Evolutionary conservation across 2,797 vertebrate species (phyloP), one percentile per base, ranked within the genome.

Genomic region (Sarcoramphus papa): DNA sequence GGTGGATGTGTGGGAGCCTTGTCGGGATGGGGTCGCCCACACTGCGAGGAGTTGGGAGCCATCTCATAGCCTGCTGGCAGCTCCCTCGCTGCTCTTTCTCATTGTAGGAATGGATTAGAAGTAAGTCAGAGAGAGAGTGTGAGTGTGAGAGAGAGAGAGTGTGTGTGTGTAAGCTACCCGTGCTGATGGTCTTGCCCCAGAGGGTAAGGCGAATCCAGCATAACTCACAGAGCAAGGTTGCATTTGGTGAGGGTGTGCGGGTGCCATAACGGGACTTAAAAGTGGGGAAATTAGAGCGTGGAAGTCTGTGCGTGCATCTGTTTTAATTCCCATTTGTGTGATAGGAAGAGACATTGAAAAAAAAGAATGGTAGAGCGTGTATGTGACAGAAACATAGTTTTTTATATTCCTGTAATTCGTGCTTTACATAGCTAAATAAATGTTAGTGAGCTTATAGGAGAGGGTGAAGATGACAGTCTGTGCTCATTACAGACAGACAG

Each of bases 21-120:
- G 20, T 14, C 6, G 6, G 53, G 22, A 33, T 28, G 28, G 40
- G 19, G 10, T 19, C 0, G 0, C 33, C 12, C 2, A 6, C 8
- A 28, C 37, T 28, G 31, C 3, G 2, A 73, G 59, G 50, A 64
- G n/a, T 25, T 64, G 23, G 24, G 22, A 82, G 22, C 35, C 19
- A 67, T 47, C 18, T 67, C 22, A 24, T 7, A 73, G 53, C 30
- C 33, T 60, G 22, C 45, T 82, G 67, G 63, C 68, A 64, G 28
- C n/a, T 17, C 33, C 22, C 21, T 47, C 3, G 1, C 8, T 65
- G 63, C 23, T 73, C 17, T 14, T 72, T 15, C 35, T 76, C 3
- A 1, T 59, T 72, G 47, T 53, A 54, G 76, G 47, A 84, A 77
- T n/a, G 28, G 63, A n/a, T 43, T 30, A 67, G 47, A 41, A 43